Percentiles rank a stretch among this genome's conserved stretches.
Conservation (phyloP, 2,113 vertebrate genomes). For the Arenaria interpres region DNA sequence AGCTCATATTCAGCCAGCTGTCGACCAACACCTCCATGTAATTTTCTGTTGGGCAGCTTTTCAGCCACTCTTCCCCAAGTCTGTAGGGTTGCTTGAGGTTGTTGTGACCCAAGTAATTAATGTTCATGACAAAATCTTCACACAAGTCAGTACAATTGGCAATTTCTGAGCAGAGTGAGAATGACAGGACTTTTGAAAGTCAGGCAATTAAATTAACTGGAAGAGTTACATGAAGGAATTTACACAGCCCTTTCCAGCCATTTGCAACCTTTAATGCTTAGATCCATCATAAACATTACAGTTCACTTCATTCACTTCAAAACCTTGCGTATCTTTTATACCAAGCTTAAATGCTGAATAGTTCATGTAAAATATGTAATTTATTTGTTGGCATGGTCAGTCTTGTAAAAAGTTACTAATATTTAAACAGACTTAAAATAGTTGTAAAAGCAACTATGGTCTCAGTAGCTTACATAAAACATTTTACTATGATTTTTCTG, state of each 20-base stretch:
- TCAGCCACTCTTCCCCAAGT: background rate
- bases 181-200: background rate
- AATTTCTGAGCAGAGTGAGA: background rate
- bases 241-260: background rate
- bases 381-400: background rate
- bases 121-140: background rate
- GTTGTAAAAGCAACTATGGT: fast-evolving
- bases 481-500: background rate
- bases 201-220: background rate
- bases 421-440: background rate
- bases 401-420: background rate
- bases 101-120: background rate
- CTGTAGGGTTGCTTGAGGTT: background rate
- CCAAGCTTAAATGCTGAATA: background rate
- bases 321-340: background rate
- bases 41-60: background rate
- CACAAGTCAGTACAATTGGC: background rate
- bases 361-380: background rate
- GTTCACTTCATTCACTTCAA: background rate
- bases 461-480: background rate
- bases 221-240: background rate
- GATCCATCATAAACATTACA: background rate
- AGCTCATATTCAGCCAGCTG: background rate
- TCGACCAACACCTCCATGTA: background rate
- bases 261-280: background rate